A percentile compares a stretch with the other conserved stretches of the same genome.
These are phyloP conservation scores for Schizothorax lantsangensis DNA, from an alignment of 2,797 vertebrate species.

Conservation along the genomic window DNA sequence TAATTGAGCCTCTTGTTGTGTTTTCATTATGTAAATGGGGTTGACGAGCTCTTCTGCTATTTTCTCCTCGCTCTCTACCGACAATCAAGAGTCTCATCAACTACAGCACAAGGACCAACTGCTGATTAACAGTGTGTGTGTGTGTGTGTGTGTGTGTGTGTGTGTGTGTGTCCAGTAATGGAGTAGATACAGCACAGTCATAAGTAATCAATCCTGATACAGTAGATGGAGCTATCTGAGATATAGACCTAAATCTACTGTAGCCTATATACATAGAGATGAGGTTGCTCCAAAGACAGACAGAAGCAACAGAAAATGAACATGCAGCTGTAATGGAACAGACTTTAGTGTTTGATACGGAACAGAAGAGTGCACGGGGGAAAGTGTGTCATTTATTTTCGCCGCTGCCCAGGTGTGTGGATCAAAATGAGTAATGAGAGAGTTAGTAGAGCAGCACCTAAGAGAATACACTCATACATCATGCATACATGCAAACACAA, in stretches of 20 bases:
- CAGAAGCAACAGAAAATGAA: conserved; percentile 43
- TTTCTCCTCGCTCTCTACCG: conserved; percentile 25
- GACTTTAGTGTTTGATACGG: conserved; percentile 40
- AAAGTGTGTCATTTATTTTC: conserved; percentile 60
- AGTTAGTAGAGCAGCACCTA: conserved; percentile 72
- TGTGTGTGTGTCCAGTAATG: not conserved
- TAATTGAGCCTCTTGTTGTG: conserved; percentile 48
- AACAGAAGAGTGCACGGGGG: conserved; percentile 46
- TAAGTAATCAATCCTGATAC: not conserved
- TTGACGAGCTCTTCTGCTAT: conserved; percentile 48
- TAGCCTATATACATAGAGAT: not conserved
- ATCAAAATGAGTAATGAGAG: conserved; percentile 71
- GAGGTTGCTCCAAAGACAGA: conserved; percentile 36
- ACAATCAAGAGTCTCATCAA: conserved; percentile 53
- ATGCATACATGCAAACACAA: conserved; percentile 37
- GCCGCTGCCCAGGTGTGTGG: conserved; percentile 66
- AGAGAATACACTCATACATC: conserved; percentile 54
- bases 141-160: conserved; percentile 29
- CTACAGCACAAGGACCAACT: conserved; percentile 49
- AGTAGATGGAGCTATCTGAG: not conserved
- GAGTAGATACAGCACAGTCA: conserved; percentile 35
- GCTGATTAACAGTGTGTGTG: conserved; percentile 59
- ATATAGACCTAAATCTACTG: not conserved
- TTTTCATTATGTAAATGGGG: conserved; percentile 55
- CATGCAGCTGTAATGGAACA: conserved; percentile 25